Percentiles rank a stretch among this genome's conserved stretches.
Evolutionary conservation across 1,140 invertebrate genomes (phyloP).

Genomic region (Choristoneura fumiferana): DNA sequence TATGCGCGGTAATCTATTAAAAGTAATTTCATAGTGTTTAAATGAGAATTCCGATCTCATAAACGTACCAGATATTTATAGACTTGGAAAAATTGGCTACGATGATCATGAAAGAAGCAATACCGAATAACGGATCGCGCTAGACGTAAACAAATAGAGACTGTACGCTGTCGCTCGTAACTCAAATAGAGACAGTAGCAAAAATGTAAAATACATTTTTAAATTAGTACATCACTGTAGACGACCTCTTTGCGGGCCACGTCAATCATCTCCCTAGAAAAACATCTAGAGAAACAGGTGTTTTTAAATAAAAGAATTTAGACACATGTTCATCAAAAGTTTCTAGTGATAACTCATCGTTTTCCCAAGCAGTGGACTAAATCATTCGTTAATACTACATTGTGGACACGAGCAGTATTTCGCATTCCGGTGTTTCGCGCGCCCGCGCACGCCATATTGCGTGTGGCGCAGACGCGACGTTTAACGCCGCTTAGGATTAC

Average conservation of each 20-base stretch:
- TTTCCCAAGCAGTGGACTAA: slow-evolving; percentile 6
- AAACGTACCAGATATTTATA: slow-evolving; percentile 7
- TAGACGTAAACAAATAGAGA: slow-evolving; percentile 7
- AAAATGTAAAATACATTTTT: not conserved
- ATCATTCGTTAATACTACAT: not conserved
- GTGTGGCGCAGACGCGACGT: slow-evolving; percentile 44
- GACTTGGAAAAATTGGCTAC: not conserved
- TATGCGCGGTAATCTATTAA: not conserved
- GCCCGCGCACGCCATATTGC: slow-evolving; percentile 46
- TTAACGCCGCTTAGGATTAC: slow-evolving; percentile 31
- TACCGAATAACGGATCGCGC: no score
- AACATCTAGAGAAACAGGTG: no score
- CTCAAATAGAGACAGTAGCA: not conserved
- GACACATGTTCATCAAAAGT: not conserved
- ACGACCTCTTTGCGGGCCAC: not conserved
- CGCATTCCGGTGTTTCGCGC: slow-evolving; percentile 15
- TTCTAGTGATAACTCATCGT: not conserved
- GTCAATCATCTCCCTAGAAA: not conserved
- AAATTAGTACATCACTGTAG: slow-evolving; percentile 1
- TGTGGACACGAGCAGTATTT: not conserved
- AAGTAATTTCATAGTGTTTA: slow-evolving; percentile 12
- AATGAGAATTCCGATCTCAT: slow-evolving; percentile 5
- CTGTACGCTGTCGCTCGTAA: not conserved
- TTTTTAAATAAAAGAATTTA: no score
- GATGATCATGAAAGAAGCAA: not conserved